These are phyloP conservation scores for Branchipolynoe longqiensis DNA, from an alignment of 2,888 invertebrate species.

Conservation along the genomic window DNA sequence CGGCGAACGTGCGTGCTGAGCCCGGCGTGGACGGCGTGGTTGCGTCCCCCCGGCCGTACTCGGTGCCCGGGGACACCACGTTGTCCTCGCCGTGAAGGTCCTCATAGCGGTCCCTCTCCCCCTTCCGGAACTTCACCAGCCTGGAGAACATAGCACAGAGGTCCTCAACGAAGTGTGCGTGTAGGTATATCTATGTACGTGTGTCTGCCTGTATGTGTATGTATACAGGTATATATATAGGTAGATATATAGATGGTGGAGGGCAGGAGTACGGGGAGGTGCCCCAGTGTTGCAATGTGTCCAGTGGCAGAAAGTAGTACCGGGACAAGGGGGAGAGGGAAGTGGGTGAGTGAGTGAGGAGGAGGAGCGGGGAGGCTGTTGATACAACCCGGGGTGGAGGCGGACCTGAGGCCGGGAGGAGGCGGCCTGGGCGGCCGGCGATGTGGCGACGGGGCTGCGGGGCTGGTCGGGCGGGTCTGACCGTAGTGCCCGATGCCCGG, in stretches of 20 bases:
- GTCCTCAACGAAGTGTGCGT: slow-evolving; percentile 7
- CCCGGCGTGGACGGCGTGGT: slow-evolving; percentile 58
- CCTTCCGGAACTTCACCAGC: slow-evolving; percentile 61
- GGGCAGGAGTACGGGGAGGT: neutral
- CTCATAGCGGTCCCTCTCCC: slow-evolving; percentile 63
- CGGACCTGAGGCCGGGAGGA: neutral
- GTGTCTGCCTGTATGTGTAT: too few relatives aligned
- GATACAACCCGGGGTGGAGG: neutral
- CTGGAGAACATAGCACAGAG: slow-evolving; percentile 60
- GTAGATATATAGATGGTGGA: neutral
- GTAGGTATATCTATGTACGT: too few relatives aligned
- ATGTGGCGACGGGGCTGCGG: neutral
- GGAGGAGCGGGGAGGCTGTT: neutral
- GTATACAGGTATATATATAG: too few relatives aligned
- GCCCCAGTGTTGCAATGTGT: too few relatives aligned
- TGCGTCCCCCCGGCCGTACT: neutral
- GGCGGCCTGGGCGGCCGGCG: neutral
- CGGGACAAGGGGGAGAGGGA: neutral
- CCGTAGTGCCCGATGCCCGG: neutral
- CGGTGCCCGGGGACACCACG: slow-evolving; percentile 25
- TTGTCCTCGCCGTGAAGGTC: slow-evolving; percentile 62
- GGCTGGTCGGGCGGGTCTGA: neutral
- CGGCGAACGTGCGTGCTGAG: slow-evolving; percentile 38
- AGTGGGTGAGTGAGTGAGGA: neutral
- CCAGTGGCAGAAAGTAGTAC: too few relatives aligned